Percentiles rank a stretch among this genome's conserved stretches.
Conservation (phyloP, 2,888 invertebrate species). For the Mythimna vitellina region DNA sequence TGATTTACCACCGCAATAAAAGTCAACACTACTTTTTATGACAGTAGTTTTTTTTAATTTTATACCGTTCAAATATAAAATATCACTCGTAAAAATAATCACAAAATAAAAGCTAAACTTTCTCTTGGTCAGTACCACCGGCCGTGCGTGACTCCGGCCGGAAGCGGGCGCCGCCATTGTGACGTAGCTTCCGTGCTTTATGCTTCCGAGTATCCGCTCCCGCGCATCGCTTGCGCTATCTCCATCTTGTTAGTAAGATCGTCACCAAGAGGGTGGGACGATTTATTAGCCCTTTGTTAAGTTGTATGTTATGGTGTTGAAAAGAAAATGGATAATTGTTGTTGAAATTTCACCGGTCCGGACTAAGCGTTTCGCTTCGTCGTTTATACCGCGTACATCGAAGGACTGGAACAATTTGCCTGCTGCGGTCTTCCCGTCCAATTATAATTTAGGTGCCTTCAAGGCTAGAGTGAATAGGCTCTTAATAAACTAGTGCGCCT, state of each 20-base stretch:
- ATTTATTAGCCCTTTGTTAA: constrained; percentile 55
- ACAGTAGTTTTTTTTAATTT: neutral
- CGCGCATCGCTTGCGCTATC: constrained; percentile 72
- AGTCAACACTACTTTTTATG: neutral
- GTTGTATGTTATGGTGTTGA: neutral
- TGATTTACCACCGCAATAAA: too few species aligned
- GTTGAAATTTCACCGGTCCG: too few species aligned
- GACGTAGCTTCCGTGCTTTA: constrained; percentile 78
- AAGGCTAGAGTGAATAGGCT: too few species aligned
- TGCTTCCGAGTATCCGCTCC: constrained; percentile 70
- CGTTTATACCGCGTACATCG: too few species aligned
- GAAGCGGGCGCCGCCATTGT: constrained; percentile 77
- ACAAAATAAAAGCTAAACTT: constrained; percentile 55
- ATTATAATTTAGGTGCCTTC: too few species aligned
- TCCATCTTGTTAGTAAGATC: constrained; percentile 74
- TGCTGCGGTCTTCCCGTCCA: too few species aligned
- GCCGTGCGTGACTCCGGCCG: constrained; percentile 83
- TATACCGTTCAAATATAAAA: neutral
- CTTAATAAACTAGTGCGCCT: too few species aligned
- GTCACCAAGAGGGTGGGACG: constrained; percentile 42
- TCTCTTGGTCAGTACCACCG: constrained; percentile 67
- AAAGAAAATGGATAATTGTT: neutral
- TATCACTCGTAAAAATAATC: constrained; percentile 7
- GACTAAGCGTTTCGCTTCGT: too few species aligned
- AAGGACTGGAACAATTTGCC: too few species aligned